Evolutionary conservation across 1,140 invertebrate species (phyloP).

Genomic region (Aporrectodea caliginosa): DNA sequence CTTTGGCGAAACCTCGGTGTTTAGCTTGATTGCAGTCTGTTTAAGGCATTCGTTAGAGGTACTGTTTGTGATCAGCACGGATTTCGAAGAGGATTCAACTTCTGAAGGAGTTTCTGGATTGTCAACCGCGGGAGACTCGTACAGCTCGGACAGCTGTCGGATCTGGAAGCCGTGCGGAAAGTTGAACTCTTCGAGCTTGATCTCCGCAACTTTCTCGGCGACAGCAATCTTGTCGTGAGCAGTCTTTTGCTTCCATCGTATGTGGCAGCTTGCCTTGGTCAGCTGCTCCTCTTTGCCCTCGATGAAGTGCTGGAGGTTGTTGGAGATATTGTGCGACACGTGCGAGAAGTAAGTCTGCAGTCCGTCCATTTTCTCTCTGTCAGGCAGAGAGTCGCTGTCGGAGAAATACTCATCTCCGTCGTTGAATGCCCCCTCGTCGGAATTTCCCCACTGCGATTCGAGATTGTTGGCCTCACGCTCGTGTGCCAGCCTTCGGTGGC

Average conservation of each 20-base stretch:
- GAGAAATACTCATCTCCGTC: slow-evolving; percentile 23
- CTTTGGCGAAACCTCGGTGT: too few relatives aligned
- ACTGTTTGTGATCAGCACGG: not conserved
- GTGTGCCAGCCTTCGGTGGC: slow-evolving; percentile 43
- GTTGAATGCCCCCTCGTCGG: not conserved
- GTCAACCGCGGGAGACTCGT: slow-evolving; percentile 44
- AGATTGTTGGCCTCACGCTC: slow-evolving; percentile 34
- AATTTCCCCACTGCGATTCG: slow-evolving; percentile 27
- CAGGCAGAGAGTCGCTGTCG: slow-evolving; percentile 5
- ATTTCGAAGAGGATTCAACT: not conserved
- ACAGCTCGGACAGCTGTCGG: slow-evolving; percentile 64
- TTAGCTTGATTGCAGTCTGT: not conserved
- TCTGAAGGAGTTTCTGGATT: not conserved
- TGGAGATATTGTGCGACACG: slow-evolving; percentile 63
- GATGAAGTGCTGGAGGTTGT: slow-evolving; percentile 64
- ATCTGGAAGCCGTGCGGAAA: slow-evolving; percentile 36
- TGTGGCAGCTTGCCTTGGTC: slow-evolving; percentile 24
- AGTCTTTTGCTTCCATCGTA: slow-evolving; percentile 24
- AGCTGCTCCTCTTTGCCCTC: slow-evolving; percentile 61
- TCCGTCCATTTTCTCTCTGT: slow-evolving; percentile 28
- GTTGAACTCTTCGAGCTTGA: slow-evolving; percentile 34
- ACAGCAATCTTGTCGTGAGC: slow-evolving; percentile 61
- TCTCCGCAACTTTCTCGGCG: slow-evolving; percentile 60
- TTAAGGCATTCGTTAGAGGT: not conserved
- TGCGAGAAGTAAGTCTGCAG: slow-evolving; percentile 62